Evolutionary conservation across 1,140 invertebrate species (phyloP).

Genomic region (Bradynema listronoti): DNA sequence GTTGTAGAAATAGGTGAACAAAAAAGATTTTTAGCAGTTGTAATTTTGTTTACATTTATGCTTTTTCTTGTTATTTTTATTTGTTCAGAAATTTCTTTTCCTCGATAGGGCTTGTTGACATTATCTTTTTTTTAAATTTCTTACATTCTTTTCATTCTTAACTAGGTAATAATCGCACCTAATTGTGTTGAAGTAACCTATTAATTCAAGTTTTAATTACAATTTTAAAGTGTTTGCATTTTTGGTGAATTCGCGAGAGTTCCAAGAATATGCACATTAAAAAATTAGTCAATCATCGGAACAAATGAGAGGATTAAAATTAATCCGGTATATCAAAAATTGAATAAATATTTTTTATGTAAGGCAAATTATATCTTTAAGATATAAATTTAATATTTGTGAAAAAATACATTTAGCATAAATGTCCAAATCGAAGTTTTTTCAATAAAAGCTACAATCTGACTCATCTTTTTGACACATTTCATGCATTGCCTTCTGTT

Average conservation of each 20-base stretch:
- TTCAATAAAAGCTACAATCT: too few species aligned
- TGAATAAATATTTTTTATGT: neutral
- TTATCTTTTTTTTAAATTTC: neutral
- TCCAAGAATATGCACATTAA: conserved; percentile 2
- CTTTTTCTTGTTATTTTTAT: neutral
- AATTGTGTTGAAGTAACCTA: neutral
- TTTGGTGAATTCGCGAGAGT: neutral
- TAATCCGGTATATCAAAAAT: neutral
- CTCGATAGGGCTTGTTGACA: neutral
- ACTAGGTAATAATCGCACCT: neutral
- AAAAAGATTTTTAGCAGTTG: neutral
- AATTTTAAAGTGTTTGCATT: neutral
- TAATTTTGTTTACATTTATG: neutral
- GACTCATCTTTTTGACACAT: too few species aligned
- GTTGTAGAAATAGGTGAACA: neutral
- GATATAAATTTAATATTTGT: too few species aligned
- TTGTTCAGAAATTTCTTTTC: neutral
- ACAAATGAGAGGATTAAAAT: neutral
- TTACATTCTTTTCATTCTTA: conserved; percentile 3
- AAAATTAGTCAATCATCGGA: neutral
- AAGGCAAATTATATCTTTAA: too few species aligned
- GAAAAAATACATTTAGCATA: too few species aligned
- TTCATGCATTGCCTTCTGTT: too few species aligned
- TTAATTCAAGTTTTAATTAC: too few species aligned
- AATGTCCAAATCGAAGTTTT: too few species aligned